Conservation (phyloP, 1,140 invertebrate genomes). For the Aphis gossypii region DNA sequence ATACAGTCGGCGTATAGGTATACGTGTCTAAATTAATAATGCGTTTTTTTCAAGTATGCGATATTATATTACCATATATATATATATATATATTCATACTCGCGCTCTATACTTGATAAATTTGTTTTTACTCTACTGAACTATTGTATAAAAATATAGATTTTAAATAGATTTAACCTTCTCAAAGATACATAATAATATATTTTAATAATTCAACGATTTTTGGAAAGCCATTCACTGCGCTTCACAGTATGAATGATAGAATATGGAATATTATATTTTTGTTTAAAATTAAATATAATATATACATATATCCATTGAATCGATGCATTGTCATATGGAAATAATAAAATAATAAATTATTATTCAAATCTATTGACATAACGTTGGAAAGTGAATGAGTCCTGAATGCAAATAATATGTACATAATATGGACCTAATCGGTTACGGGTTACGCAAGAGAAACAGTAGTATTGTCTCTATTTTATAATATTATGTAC, state of each 20-base stretch:
- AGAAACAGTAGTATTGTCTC: neutral
- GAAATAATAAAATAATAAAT: neutral
- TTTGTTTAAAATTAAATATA: neutral
- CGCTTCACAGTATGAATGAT: neutral
- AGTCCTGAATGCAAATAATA: constrained; percentile 29
- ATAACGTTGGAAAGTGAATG: constrained; percentile 38
- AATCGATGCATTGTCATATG: neutral
- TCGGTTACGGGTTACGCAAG: neutral
- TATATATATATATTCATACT: neutral
- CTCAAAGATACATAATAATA: neutral
- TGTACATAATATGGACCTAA: neutral
- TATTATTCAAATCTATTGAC: constrained; percentile 41
- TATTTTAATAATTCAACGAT: constrained; percentile 19
- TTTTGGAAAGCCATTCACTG: neutral
- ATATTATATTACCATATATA: neutral
- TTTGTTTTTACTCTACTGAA: neutral
- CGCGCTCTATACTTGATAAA: neutral
- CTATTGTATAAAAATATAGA: neutral
- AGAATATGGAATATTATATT: neutral
- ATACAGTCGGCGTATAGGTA: neutral
- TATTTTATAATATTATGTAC: neutral
- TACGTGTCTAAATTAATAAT: constrained; percentile 18
- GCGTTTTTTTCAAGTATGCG: neutral
- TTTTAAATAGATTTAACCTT: constrained; percentile 10
- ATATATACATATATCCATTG: neutral